phyloP scores from a whole-genome alignment of 2,888 invertebrate species.

The Drosophila multiciliata region DNA sequence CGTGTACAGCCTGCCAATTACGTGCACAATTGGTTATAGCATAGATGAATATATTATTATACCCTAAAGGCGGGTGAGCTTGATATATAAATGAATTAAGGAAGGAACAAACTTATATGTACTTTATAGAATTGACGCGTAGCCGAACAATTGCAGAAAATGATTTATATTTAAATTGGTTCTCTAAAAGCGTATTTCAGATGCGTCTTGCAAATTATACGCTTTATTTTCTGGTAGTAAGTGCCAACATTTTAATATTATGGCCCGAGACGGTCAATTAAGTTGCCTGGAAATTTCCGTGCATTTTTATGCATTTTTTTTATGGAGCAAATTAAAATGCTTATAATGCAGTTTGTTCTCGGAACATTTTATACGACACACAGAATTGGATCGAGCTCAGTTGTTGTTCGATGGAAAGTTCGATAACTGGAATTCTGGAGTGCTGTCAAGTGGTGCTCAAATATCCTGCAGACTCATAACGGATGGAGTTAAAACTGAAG shows the following conservation, averaged over 20 bases:
- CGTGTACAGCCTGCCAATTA: constrained; percentile 67
- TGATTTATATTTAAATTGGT: background rate
- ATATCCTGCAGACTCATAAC: constrained; percentile 71
- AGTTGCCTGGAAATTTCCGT: constrained; percentile 34
- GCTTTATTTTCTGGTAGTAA: background rate
- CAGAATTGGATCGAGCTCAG: constrained; percentile 10
- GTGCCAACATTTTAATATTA: constrained; percentile 32
- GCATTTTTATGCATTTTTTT: constrained; percentile 44
- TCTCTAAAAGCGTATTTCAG: constrained; percentile 15
- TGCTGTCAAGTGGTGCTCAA: constrained; percentile 61
- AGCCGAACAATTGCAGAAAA: background rate
- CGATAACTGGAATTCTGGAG: constrained; percentile 39
- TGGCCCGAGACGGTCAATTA: constrained; percentile 45
- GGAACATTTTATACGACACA: constrained; percentile 42
- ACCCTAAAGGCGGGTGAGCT: constrained; percentile 21
- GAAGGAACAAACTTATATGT: background rate
- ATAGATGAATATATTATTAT: constrained; percentile 52
- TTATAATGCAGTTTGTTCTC: constrained; percentile 52
- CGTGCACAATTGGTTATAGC: constrained; percentile 36
- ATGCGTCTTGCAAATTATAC: background rate
- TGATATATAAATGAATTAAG: background rate
- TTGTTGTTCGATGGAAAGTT: constrained; percentile 10
- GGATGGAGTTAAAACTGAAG: constrained; percentile 30
- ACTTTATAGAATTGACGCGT: background rate
- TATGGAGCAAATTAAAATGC: constrained; percentile 61